phyloP scores from a whole-genome alignment of 1,140 invertebrate species.

The Penaeus vannamei region DNA sequence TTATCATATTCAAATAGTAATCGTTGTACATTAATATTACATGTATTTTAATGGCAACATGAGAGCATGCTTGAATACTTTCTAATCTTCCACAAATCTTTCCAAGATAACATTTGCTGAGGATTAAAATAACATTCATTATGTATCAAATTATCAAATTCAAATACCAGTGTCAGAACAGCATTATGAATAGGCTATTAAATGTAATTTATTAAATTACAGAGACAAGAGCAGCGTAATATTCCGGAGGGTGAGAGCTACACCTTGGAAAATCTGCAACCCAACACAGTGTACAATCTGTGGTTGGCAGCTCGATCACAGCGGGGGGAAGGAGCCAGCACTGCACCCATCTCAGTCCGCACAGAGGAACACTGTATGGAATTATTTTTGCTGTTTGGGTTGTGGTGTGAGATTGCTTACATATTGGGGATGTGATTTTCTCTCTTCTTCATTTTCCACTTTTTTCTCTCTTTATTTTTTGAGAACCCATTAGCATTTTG shows the following conservation, averaged over 20 bases:
- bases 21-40: too few relatives aligned
- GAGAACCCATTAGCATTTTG: background rate
- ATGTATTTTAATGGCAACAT: too few relatives aligned
- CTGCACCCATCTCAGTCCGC: conserved; percentile 92
- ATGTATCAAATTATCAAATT: background rate
- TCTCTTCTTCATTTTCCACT: too few relatives aligned
- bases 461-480: background rate
- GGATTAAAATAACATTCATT: background rate
- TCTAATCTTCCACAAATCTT: too few relatives aligned
- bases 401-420: background rate
- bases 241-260: conserved; percentile 87
- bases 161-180: too few relatives aligned
- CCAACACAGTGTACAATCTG: conserved; percentile 96
- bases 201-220: conserved; percentile 37
- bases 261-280: conserved; percentile 88
- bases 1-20: too few relatives aligned
- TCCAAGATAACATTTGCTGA: too few relatives aligned
- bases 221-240: conserved; percentile 80
- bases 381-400: background rate
- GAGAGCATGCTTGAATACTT: too few relatives aligned
- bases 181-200: too few relatives aligned
- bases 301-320: conserved; percentile 94
- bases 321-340: conserved; percentile 93
- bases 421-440: background rate
- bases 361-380: conserved; percentile 97